These are phyloP conservation scores for Macrochelys suwanniensis DNA, from an alignment of 2,797 vertebrate genomes.

Conservation along the genomic window DNA sequence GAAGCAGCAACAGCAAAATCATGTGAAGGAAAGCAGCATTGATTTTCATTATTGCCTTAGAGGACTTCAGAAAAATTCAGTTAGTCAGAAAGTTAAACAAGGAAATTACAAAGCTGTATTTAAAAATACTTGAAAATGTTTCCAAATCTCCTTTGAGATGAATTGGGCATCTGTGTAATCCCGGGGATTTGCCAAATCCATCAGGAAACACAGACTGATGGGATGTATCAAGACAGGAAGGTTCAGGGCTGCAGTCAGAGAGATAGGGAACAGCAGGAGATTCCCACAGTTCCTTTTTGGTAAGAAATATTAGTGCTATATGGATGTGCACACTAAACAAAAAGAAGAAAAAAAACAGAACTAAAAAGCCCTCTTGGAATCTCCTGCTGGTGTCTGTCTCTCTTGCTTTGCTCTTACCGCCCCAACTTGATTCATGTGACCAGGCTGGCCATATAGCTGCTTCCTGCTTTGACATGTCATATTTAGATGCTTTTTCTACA, in stretches of 20 bases:
- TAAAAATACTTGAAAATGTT: constrained; percentile 44
- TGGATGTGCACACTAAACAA: constrained; percentile 62
- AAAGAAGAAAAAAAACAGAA: constrained; percentile 54
- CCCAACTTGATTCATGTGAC: constrained; percentile 34
- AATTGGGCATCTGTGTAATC: constrained; percentile 61
- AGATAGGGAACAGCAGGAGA: constrained; percentile 72
- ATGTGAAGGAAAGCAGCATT: constrained; percentile 32
- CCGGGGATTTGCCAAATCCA: constrained; percentile 60
- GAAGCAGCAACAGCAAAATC: constrained; percentile 32
- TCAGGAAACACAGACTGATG: constrained; percentile 67
- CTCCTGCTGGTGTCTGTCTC: constrained; percentile 69
- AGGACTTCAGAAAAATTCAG: constrained; percentile 36
- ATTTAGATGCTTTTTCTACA: constrained; percentile 64
- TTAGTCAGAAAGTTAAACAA: constrained; percentile 44
- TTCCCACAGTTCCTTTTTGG: constrained; percentile 33
- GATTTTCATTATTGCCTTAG: constrained; percentile 51
- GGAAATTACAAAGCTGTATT: constrained; percentile 48
- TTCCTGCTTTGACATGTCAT: constrained; percentile 69
- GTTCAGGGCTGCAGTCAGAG: constrained; percentile 7
- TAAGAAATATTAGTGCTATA: constrained; percentile 59
- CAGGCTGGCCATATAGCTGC: constrained; percentile 63
- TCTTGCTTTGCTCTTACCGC: constrained; percentile 70
- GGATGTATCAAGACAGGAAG: constrained; percentile 55
- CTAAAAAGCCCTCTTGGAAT: constrained; percentile 43
- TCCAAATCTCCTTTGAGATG: constrained; percentile 57